Evolutionary conservation across 2,113 vertebrate species (phyloP), one percentile per base, ranked within the genome.

Genomic region (Indicator maculatus): DNA sequence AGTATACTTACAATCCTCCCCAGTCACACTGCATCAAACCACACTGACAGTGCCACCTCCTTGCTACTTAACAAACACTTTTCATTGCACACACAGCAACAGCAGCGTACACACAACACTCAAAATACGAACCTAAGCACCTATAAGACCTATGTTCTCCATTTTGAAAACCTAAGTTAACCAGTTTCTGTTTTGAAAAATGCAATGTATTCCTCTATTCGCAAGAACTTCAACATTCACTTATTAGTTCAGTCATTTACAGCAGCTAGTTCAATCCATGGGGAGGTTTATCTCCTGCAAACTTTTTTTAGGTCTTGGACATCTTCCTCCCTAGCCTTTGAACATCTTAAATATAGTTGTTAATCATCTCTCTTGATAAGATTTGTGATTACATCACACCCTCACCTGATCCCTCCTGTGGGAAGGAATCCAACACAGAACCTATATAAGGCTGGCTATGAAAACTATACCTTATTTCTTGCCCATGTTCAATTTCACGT

Each of bases 31-130:
- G 26, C 59, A 47, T 12, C 58, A 66, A 21, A 61, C 28, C 67
- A 21, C 30, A 27, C 4, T 1, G 1, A 13, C 3, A 2, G 26
- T 28, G 61, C 31, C 47, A 28, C 8, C 56, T 50, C 38, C 38
- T 16, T 0, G 1, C 28, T 38, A 5, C 27, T 26, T 56, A 52
- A 1, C 15, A 75, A 38, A 64, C 67, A 17, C 1, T 31, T 16
- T 41, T 63, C 78, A 30, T 6, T 4, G 2, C 0, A 74, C 56
- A 26, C 2, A 1, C n/a, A 63, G 31, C 33, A 18, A 4, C 36
- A 66, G 60, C 45, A 36, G 24, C 4, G 20, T 21, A 80, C 1
- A 15, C 9, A 23, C 53, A 64, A 20, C 19, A 27, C 8, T 30
- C 55, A 55, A 45, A 59, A 27, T 8, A 61, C 0, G 24, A 28